phyloP scores from a whole-genome alignment of 2,888 invertebrate species.

The Neocrepidodera transversa region DNA sequence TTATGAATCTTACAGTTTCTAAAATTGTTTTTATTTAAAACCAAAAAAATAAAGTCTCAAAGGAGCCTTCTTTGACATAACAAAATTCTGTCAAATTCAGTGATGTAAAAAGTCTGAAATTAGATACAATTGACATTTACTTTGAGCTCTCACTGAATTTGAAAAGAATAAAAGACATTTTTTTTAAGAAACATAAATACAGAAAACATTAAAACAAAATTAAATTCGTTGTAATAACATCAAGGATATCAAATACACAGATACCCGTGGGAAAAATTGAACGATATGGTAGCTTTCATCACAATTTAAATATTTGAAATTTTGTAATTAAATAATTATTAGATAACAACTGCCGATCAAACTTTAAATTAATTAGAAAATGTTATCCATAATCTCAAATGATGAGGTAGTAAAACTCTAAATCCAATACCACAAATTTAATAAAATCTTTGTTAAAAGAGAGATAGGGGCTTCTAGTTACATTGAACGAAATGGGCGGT shows the following conservation, averaged over 20 bases:
- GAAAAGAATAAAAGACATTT: not conserved
- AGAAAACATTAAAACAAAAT: not conserved
- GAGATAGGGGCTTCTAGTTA: too few species aligned
- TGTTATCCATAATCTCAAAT: too few species aligned
- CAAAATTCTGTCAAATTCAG: not conserved
- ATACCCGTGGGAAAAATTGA: not conserved
- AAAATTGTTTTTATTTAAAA: too few species aligned
- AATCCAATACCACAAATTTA: too few species aligned
- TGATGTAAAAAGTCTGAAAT: slow-evolving; percentile 1
- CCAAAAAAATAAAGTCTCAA: too few species aligned
- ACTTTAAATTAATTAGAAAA: too few species aligned
- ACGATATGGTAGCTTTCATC: not conserved
- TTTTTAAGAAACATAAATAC: not conserved
- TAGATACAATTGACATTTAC: not conserved
- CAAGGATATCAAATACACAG: not conserved
- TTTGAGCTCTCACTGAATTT: not conserved
- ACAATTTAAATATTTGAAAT: not conserved
- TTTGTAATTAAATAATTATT: too few species aligned
- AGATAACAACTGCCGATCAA: too few species aligned
- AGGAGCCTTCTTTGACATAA: not conserved
- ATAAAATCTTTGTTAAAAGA: too few species aligned
- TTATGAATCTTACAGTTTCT: too few species aligned
- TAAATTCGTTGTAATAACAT: not conserved
- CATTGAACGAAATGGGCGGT: too few species aligned
- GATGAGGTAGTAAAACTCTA: too few species aligned